phyloP scores from a whole-genome alignment of 64 coral and sea anemone species.

The Actinia equina region DNA sequence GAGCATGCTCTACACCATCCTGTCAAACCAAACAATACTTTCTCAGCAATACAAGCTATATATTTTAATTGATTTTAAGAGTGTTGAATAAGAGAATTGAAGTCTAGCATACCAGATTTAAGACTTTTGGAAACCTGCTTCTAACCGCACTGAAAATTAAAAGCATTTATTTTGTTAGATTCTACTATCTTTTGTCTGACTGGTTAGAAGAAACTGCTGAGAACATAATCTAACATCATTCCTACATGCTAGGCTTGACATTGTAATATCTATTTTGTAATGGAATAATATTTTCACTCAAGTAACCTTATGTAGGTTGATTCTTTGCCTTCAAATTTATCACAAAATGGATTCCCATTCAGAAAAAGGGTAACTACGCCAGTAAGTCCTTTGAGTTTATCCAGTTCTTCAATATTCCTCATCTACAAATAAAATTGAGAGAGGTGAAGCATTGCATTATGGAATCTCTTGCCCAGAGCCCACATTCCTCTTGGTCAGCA shows the following conservation, averaged over 20 bases:
- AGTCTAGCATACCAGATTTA: constrained; percentile 51
- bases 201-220: too few relatives aligned
- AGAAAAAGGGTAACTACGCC: constrained; percentile 60
- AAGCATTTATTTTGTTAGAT: neutral
- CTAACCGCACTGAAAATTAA: constrained; percentile 73
- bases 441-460: too few relatives aligned
- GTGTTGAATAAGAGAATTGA: neutral
- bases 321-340: constrained; percentile 59
- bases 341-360: constrained; percentile 78
- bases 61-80: too few relatives aligned
- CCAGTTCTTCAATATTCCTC: constrained; percentile 68
- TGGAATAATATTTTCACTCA: too few relatives aligned
- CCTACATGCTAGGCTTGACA: too few relatives aligned
- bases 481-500: too few relatives aligned
- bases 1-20: constrained; percentile 75
- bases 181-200: too few relatives aligned
- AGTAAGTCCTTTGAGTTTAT: constrained; percentile 73
- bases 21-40: neutral
- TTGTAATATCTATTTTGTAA: too few relatives aligned
- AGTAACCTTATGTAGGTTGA: constrained; percentile 61
- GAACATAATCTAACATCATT: too few relatives aligned
- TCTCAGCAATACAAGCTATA: neutral
- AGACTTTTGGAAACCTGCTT: constrained; percentile 77
- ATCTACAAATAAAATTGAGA: neutral
- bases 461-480: too few relatives aligned